Evolutionary conservation across 1,140 invertebrate genomes (phyloP), one percentile per base, ranked within the genome.

Genomic region (Lordiphosa clarofinis): DNA sequence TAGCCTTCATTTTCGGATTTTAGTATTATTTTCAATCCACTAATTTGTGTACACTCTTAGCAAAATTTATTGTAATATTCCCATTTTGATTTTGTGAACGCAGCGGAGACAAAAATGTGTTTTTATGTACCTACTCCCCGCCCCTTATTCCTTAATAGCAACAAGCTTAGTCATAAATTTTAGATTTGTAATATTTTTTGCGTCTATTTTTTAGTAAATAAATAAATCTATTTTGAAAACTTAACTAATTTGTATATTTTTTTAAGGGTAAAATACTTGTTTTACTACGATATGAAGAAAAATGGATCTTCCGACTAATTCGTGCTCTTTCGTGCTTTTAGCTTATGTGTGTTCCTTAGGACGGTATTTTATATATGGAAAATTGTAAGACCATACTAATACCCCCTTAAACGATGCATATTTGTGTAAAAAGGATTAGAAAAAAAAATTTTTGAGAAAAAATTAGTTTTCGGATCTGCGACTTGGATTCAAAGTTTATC

Each of bases 1-100:
- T 33, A 24, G 28, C 11, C 31, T 48, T 59, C 61, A 58, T 21
- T 44, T 68, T 69, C 50, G 67, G 37, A 53, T 57, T 38, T 47
- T 67, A 72, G 73, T 76, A 67, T 78, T 76, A 73, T 56, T 57
- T 44, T 64, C 38, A 48, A 35, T 43, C 42, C 28, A 15, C 43
- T 33, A 33, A 33, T 33, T 46, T 46, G 28, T 46, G 11, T 46
- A 13, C 31, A 31, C 43, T 12, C 13, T 64, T 52, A 62, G 59
- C 43, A 21, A 31, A 35, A 11, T 31, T 62, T 46, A 19, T 48
- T 46, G 28, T 31, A 3, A 46, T 53, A 61, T 54, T 64, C 7
- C 12, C 28, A 31, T 31, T 31, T 31, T 15, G 13, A 39, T 28
- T 39, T 19, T 35, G 24, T 46, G 15, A 48, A 49, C 9, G 47